Evolutionary conservation across 2,888 invertebrate genomes (phyloP).

Genomic region (Tricholauxania praeusta): DNA sequence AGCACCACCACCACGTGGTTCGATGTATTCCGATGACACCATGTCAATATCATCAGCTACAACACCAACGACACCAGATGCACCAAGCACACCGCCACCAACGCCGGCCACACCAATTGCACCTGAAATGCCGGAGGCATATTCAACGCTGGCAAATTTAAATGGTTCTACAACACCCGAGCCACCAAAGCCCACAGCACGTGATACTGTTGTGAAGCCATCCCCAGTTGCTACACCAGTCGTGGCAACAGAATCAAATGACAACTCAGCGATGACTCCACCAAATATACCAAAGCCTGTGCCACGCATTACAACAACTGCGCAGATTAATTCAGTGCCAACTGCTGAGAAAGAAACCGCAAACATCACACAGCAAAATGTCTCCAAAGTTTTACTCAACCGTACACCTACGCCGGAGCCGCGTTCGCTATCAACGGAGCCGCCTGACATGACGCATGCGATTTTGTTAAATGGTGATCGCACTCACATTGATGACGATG

Average conservation of each 20-base stretch:
- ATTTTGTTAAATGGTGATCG: background rate
- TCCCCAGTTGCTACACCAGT: slow-evolving; percentile 12
- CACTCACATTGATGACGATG: slow-evolving; percentile 51
- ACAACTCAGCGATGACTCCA: background rate
- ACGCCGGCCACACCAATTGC: background rate
- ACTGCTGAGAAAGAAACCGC: slow-evolving; percentile 26
- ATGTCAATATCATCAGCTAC: slow-evolving; percentile 55
- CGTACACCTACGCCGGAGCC: slow-evolving; percentile 63
- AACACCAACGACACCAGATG: slow-evolving; percentile 47
- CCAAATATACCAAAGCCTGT: slow-evolving; percentile 56
- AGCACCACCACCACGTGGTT: slow-evolving; percentile 59
- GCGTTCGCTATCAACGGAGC: slow-evolving; percentile 53
- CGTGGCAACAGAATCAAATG: background rate
- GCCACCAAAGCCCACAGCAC: slow-evolving; percentile 19
- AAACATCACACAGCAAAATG: slow-evolving; percentile 49
- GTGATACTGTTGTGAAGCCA: slow-evolving; percentile 22
- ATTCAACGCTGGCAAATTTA: background rate
- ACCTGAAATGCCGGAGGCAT: slow-evolving; percentile 29
- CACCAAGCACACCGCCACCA: slow-evolving; percentile 19
- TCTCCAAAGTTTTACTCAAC: slow-evolving; percentile 63
- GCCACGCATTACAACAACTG: slow-evolving; percentile 54
- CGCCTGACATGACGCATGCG: slow-evolving; percentile 23
- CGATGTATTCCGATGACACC: slow-evolving; percentile 46
- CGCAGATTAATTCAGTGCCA: slow-evolving; percentile 43
- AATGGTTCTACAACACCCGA: background rate